Conservation (phyloP, 1,140 invertebrate species). For the Aethina tumida region DNA sequence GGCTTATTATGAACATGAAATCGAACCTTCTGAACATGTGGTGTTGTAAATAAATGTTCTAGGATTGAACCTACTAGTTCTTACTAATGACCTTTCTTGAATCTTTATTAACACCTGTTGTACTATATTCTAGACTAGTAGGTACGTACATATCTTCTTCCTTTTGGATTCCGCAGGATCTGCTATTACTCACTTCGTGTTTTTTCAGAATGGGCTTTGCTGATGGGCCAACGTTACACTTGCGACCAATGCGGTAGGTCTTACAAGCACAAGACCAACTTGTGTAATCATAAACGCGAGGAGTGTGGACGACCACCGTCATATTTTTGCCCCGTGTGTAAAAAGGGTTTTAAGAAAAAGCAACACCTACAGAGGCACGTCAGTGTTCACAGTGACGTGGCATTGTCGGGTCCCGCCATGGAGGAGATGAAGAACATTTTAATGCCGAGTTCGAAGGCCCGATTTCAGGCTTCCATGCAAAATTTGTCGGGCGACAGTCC, state of each 20-base stretch:
- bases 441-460: no score
- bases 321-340: conserved; percentile 46
- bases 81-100: no score
- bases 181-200: not conserved
- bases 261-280: conserved; percentile 27
- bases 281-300: conserved; percentile 28
- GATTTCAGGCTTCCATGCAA: no score
- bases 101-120: no score
- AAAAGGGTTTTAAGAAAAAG: conserved; percentile 58
- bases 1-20: no score
- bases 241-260: conserved; percentile 29
- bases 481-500: no score
- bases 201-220: conserved; percentile 8
- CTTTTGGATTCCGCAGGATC: no score
- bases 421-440: conserved; percentile 11
- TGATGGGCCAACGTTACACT: conserved; percentile 12
- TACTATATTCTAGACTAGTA: no score
- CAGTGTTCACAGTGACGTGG: conserved; percentile 16
- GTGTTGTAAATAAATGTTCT: not conserved
- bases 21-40: no score
- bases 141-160: no score
- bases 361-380: conserved; percentile 40
- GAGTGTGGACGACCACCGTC: conserved; percentile 28
- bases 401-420: conserved; percentile 9
- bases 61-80: not conserved